A percentile compares a stretch with the other conserved stretches of the same genome.
phyloP scores from a whole-genome alignment of 2,888 invertebrate species.

The Drosophila quinaria region DNA sequence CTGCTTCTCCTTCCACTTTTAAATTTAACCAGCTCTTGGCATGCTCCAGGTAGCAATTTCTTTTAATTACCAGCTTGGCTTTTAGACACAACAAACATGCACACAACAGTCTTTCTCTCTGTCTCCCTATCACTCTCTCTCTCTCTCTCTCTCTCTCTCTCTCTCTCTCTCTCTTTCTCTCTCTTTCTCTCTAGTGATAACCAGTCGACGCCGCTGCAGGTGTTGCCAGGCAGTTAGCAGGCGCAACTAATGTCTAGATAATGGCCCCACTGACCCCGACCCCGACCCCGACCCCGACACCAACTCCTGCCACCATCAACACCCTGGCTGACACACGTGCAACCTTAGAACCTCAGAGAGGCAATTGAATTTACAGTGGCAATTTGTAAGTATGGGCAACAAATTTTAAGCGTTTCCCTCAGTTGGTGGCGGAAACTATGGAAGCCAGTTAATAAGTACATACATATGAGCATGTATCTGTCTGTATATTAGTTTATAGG shows the following conservation, averaged over 20 bases:
- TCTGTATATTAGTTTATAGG: conserved; percentile 2
- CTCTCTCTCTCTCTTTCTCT: neutral
- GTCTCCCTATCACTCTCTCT: neutral
- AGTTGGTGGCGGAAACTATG: conserved; percentile 49
- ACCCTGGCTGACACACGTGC: conserved; percentile 8
- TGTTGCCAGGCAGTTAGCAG: conserved; percentile 74
- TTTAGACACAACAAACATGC: conserved; percentile 22
- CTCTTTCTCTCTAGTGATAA: conserved; percentile 30
- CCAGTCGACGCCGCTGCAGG: conserved; percentile 63
- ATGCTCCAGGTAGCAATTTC: conserved; percentile 71
- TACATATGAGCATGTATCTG: neutral
- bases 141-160: neutral
- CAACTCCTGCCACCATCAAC: conserved; percentile 6
- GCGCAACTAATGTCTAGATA: conserved; percentile 69
- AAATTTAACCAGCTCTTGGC: conserved; percentile 23
- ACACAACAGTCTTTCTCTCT: neutral
- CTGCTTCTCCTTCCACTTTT: neutral
- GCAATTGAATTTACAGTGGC: conserved; percentile 59
- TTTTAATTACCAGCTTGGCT: conserved; percentile 69
- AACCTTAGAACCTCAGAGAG: conserved; percentile 20
- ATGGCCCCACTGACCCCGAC: conserved; percentile 44
- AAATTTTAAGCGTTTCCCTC: conserved; percentile 49
- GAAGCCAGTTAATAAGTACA: conserved; percentile 8
- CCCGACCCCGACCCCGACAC: neutral
- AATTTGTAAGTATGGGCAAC: conserved; percentile 52